phyloP scores from a whole-genome alignment of 2,888 invertebrate species.

The Emmelina monodactyla region DNA sequence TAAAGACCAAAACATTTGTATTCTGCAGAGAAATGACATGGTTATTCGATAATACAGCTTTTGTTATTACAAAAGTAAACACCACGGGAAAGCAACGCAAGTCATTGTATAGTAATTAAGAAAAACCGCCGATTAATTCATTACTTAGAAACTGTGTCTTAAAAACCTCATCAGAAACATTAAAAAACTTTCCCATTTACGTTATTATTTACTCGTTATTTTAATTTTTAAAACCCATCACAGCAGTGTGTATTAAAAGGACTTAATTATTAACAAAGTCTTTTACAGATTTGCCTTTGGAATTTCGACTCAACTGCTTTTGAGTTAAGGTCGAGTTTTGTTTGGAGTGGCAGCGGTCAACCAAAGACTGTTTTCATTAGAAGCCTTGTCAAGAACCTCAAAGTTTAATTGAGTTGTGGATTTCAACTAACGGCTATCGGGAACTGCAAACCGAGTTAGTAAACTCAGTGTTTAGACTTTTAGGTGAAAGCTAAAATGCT shows the following conservation, averaged over 20 bases:
- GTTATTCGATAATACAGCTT: too few species aligned
- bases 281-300: background rate
- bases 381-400: conserved; percentile 36
- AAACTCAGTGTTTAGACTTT: conserved; percentile 23
- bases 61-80: too few species aligned
- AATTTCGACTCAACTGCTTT: background rate
- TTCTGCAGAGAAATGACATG: too few species aligned
- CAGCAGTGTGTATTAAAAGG: background rate
- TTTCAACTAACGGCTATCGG: conserved; percentile 40
- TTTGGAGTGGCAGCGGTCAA: conserved; percentile 1
- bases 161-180: too few species aligned
- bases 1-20: too few species aligned
- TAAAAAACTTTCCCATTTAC: background rate
- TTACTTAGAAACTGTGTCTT: too few species aligned
- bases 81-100: too few species aligned
- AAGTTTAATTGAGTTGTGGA: conserved; percentile 56
- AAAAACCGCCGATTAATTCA: too few species aligned
- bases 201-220: background rate
- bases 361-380: conserved; percentile 27
- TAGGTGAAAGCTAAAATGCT: too few species aligned
- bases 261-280: background rate
- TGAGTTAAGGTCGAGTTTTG: background rate
- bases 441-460: conserved; percentile 33
- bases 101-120: too few species aligned
- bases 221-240: background rate